Evolutionary conservation across 92 coral and sea anemone species (phyloP).

Genomic region (Epizoanthus scotinus): DNA sequence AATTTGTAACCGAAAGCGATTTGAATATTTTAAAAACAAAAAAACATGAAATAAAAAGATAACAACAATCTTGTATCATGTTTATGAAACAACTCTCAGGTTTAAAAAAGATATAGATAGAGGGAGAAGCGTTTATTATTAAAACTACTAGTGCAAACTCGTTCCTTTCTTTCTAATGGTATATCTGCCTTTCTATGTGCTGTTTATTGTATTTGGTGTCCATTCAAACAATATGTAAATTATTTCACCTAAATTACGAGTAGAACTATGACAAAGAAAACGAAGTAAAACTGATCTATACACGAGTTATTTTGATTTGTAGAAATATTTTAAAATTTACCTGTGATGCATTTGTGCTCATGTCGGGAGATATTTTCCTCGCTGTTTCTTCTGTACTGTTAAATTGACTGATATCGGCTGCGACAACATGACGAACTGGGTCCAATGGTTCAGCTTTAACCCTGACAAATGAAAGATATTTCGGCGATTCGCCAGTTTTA

Average conservation of each 20-base stretch:
- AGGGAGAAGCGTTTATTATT: too few species aligned
- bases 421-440: background rate
- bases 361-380: constrained; percentile 1
- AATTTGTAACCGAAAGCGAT: constrained; percentile 14
- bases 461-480: constrained; percentile 29
- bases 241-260: constrained; percentile 12
- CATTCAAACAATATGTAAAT: constrained; percentile 25
- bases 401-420: background rate
- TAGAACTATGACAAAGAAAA: constrained; percentile 12
- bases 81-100: too few species aligned
- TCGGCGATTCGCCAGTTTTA: constrained; percentile 12
- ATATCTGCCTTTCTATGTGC: background rate
- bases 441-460: constrained; percentile 23
- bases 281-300: constrained; percentile 25
- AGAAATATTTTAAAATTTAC: constrained; percentile 19
- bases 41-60: background rate
- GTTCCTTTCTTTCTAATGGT: background rate
- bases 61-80: too few species aligned
- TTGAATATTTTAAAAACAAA: constrained; percentile 20
- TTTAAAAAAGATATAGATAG: too few species aligned
- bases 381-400: background rate
- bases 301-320: constrained; percentile 14
- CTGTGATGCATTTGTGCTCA: constrained; percentile 18
- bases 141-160: too few species aligned
- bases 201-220: background rate